Conservation (phyloP, 2,113 vertebrate genomes). For the Recurvirostra avosetta region DNA sequence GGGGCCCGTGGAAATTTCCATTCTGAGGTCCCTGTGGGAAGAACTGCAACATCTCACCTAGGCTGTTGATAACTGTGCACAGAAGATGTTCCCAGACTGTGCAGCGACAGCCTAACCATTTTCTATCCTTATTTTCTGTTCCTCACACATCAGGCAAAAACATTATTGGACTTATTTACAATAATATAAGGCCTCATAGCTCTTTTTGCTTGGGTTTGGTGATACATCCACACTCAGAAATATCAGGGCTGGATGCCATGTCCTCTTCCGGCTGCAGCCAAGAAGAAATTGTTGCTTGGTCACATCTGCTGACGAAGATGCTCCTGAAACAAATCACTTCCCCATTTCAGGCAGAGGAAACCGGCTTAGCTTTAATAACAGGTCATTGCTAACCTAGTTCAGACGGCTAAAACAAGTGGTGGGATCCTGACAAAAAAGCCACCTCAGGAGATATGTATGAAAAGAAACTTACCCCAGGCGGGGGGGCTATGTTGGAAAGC, state of each 20-base stretch:
- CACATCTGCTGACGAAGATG: neutral
- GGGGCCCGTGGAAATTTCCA: neutral
- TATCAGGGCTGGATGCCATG: neutral
- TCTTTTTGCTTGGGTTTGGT: neutral
- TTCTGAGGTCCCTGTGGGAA: neutral
- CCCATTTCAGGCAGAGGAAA: neutral
- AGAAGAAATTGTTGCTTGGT: neutral
- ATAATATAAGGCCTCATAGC: neutral
- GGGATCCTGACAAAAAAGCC: neutral
- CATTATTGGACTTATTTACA: neutral
- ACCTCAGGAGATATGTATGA: neutral
- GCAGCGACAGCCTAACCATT: neutral
- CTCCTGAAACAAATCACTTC: neutral
- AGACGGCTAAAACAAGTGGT: neutral
- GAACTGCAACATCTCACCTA: neutral
- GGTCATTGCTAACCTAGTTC: neutral
- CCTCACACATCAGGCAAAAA: neutral
- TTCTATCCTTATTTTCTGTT: neutral
- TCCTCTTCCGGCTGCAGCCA: neutral
- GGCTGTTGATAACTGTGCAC: neutral
- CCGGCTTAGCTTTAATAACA: neutral
- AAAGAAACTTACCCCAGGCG: neutral
- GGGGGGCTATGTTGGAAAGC: neutral
- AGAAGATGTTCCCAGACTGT: neutral
- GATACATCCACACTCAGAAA: neutral